Percentiles rank a stretch among this genome's conserved stretches.
phyloP scores from a whole-genome alignment of 2,797 vertebrate genomes.

The Holocentrus rufus region DNA sequence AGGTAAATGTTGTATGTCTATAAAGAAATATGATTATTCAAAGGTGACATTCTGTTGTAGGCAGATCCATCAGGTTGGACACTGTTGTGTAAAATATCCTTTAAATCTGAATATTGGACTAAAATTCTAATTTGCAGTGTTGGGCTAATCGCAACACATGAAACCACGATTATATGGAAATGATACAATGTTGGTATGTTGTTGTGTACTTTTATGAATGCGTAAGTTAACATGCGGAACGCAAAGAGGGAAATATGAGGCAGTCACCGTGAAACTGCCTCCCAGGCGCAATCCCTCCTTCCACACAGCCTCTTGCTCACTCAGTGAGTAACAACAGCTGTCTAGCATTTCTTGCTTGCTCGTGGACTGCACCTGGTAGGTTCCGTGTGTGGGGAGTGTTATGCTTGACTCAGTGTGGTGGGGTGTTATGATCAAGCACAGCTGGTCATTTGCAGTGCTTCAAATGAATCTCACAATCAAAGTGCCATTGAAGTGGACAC shows the following conservation, averaged over 20 bases:
- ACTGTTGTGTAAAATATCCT: not conserved
- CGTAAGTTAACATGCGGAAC: slow-evolving; percentile 50
- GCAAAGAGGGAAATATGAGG: slow-evolving; percentile 59
- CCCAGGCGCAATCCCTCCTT: slow-evolving; percentile 52
- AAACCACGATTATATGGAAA: slow-evolving; percentile 26
- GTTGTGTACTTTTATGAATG: slow-evolving; percentile 42
- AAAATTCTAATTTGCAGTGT: slow-evolving; percentile 4
- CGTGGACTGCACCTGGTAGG: slow-evolving; percentile 67
- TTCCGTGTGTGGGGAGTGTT: slow-evolving; percentile 65
- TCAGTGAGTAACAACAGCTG: slow-evolving; percentile 75
- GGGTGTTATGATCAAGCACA: slow-evolving; percentile 58
- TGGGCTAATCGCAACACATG: slow-evolving; percentile 7
- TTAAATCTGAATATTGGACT: slow-evolving; percentile 7
- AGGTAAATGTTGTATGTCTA: no score
- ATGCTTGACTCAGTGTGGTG: slow-evolving; percentile 56
- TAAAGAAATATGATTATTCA: not conserved
- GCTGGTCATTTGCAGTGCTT: slow-evolving; percentile 46
- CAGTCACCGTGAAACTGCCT: slow-evolving; percentile 62
- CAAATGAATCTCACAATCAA: slow-evolving; percentile 45
- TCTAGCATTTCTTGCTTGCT: slow-evolving; percentile 63
- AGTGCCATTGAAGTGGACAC: slow-evolving; percentile 47
- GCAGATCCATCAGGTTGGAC: not conserved
- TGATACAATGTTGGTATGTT: slow-evolving; percentile 32
- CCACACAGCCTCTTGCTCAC: slow-evolving; percentile 50
- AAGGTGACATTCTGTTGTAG: not conserved